phyloP scores from a whole-genome alignment of 2,888 invertebrate species.

The Pseudanteris insignis region DNA sequence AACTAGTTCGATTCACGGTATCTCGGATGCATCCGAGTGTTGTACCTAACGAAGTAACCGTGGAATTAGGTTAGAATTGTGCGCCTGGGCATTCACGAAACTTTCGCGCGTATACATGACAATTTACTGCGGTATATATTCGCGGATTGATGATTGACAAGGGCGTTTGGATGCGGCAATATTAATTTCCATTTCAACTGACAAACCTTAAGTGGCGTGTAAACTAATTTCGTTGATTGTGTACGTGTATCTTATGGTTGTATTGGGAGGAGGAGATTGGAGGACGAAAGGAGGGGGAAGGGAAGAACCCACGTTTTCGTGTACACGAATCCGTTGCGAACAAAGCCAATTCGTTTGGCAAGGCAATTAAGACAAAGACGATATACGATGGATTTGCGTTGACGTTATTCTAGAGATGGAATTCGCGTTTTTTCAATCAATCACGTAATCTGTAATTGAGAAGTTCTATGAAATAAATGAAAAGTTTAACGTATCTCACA shows the following conservation, averaged over 20 bases:
- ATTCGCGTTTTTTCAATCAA: not conserved
- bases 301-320: too few species aligned
- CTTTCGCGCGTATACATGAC: slow-evolving; percentile 6
- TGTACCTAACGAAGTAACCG: slow-evolving; percentile 17
- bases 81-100: slow-evolving; percentile 17
- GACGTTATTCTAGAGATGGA: not conserved
- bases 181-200: slow-evolving; percentile 16
- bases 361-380: too few species aligned
- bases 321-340: too few species aligned
- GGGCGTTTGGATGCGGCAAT: slow-evolving; percentile 12
- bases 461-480: too few species aligned
- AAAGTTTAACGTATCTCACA: too few species aligned
- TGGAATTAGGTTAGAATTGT: slow-evolving; percentile 30
- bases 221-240: slow-evolving; percentile 22
- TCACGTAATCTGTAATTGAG: too few species aligned
- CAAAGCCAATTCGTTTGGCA: too few species aligned
- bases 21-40: slow-evolving; percentile 14
- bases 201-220: slow-evolving; percentile 7
- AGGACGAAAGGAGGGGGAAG: too few species aligned
- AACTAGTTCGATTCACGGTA: slow-evolving; percentile 16
- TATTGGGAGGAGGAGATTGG: slow-evolving; percentile 3
- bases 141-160: slow-evolving; percentile 21
- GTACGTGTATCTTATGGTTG: slow-evolving; percentile 1
- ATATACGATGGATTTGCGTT: not conserved
- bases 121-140: slow-evolving; percentile 18